Percentiles rank a stretch among this genome's conserved stretches.
Conservation (phyloP, 2,113 vertebrate genomes). For the Ailuropoda melanoleuca region DNA sequence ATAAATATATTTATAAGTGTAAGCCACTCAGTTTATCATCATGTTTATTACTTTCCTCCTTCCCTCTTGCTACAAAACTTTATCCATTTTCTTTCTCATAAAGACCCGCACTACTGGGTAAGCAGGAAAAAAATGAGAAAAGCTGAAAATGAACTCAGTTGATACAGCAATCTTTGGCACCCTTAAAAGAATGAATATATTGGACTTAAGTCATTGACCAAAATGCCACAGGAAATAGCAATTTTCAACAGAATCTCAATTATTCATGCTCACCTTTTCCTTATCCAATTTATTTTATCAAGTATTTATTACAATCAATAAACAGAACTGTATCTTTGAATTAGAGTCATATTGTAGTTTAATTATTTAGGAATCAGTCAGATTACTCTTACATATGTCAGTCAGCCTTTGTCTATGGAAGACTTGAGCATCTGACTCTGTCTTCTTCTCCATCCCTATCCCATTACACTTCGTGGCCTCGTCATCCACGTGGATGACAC, state of each 20-base stretch:
- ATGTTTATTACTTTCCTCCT: background rate
- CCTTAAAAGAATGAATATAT: background rate
- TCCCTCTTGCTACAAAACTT: background rate
- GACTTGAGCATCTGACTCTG: background rate
- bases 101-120: background rate
- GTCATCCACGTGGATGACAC: background rate
- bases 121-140: slow-evolving; percentile 32
- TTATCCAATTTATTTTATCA: background rate
- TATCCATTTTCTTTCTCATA: background rate
- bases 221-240: background rate
- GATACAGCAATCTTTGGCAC: background rate
- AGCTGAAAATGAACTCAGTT: background rate
- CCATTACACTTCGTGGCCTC: background rate
- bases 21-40: background rate
- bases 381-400: background rate
- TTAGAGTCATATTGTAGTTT: background rate
- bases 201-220: background rate
- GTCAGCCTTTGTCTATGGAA: background rate
- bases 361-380: slow-evolving; percentile 1
- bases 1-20: background rate
- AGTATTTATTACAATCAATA: slow-evolving; percentile 14
- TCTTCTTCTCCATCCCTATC: background rate
- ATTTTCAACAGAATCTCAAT: slow-evolving; percentile 15
- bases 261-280: background rate
- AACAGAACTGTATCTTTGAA: background rate